phyloP scores from a whole-genome alignment of 1,140 invertebrate species.

The Aphelenchoides besseyi region DNA sequence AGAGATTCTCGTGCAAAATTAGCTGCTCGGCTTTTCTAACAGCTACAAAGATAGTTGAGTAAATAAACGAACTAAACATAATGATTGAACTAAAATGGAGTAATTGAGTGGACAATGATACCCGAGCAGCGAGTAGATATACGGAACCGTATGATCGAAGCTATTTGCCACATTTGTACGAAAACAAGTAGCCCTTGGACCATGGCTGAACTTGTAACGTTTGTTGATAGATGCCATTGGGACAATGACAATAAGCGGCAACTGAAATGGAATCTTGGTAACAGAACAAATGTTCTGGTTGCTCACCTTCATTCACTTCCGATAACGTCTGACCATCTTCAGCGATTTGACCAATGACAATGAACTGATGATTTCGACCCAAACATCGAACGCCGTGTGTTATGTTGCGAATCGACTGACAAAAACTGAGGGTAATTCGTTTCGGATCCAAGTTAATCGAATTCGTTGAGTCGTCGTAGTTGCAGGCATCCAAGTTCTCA shows the following conservation, averaged over 20 bases:
- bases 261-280: background rate
- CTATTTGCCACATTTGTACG: constrained; percentile 1
- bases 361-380: background rate
- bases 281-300: background rate
- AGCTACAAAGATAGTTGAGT: too few relatives aligned
- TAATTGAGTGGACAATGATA: background rate
- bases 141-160: background rate
- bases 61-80: background rate
- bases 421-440: constrained; percentile 1
- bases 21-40: too few relatives aligned
- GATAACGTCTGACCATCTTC: background rate
- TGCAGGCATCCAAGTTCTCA: background rate
- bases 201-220: constrained; percentile 8
- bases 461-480: background rate
- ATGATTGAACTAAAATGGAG: background rate
- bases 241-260: background rate
- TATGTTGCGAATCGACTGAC: constrained; percentile 1
- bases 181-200: constrained; percentile 1
- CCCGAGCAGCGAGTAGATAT: background rate
- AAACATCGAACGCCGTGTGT: background rate
- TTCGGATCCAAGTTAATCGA: background rate
- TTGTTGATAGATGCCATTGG: background rate
- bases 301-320: constrained; percentile 4
- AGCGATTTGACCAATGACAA: constrained; percentile 3
- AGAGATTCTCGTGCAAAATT: too few relatives aligned